Conservation (phyloP, 2,797 vertebrate genomes). For the Typhlichthys eigenmanni region DNA sequence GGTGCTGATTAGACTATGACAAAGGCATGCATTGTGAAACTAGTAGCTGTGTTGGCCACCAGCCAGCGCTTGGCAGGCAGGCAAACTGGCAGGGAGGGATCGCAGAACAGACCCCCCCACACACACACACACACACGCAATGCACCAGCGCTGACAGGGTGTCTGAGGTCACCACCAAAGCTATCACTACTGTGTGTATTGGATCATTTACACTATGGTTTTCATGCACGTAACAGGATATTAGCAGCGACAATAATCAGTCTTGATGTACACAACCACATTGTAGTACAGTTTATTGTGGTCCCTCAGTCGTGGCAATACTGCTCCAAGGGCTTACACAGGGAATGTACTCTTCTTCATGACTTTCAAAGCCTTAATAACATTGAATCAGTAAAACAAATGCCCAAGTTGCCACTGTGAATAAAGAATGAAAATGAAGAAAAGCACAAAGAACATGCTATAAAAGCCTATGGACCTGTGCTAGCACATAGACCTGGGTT, state of each 20-base stretch:
- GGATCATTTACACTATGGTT: constrained; percentile 3
- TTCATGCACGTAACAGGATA: background rate
- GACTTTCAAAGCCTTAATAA: background rate
- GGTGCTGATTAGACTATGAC: constrained; percentile 55
- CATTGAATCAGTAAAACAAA: background rate
- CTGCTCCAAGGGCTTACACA: background rate
- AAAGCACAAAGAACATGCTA: too few species aligned
- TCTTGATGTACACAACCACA: too few species aligned
- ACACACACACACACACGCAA: background rate
- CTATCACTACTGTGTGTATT: background rate
- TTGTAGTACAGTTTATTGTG: too few species aligned
- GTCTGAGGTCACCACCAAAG: constrained; percentile 20
- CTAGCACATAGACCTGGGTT: background rate
- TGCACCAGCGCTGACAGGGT: constrained; percentile 14
- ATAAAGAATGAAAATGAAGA: too few species aligned
- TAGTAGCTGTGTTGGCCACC: constrained; percentile 33
- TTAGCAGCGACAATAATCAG: too few species aligned
- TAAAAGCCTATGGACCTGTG: background rate
- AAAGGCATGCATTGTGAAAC: constrained; percentile 68
- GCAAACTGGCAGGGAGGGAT: constrained; percentile 31
- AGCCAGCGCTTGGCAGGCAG: constrained; percentile 30
- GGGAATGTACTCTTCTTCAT: background rate
- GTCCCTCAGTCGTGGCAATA: background rate
- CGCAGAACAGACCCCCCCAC: constrained; percentile 15
- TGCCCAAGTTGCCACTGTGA: too few species aligned